Base-by-base conservation (phyloP, 2,888 invertebrate species). In the Pyrochroa serraticornis region DNA sequence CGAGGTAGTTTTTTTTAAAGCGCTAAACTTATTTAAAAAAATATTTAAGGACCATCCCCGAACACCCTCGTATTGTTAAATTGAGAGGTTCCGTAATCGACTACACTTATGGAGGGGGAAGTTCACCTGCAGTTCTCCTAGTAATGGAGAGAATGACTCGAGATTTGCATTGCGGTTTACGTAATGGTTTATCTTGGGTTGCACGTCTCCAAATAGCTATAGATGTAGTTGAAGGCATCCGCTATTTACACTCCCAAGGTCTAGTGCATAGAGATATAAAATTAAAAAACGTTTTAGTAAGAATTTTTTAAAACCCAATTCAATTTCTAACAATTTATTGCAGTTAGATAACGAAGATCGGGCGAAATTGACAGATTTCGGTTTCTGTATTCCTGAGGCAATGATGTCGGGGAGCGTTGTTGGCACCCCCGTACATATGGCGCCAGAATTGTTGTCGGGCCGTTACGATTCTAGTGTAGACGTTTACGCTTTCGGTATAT, bases 331-430 rank as follows among this genome's bases (percentile, higher is more conserved):
- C 1, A 6, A 6, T 31, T 35, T 12, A 12, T 71, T 67, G 5
- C 71, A 87, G 76, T 81, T 95, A 64, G 93, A 94, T 79, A 78
- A 77, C 0, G 72, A 81, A 0, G 86, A 89, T 71, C 83, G 93
- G 39, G 94, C 91, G 0, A 89, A 93, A 72, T 81, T 95, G 9
- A 92, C 93, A 0, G 94, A 95, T 81, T 85, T 95, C 14, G 94
- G 94, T 0, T 95, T 95, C 81, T 94, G 93, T 74, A 91, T 93
- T 62, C 92, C 92, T 1, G 92, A 91, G 75, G 92, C 93, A 1
- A 92, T 94, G 84, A 91, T 95, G 86, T 92, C 91, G 0, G 93
- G 93, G 33, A 93, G 92, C 61, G 87, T 94, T 59, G 94, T 94
- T 14, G 93, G 91, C 41, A 91, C 91, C 2, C 95, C 94, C 0